Evolutionary conservation across 2,113 vertebrate genomes (phyloP).

Genomic region (Phasianus colchicus): DNA sequence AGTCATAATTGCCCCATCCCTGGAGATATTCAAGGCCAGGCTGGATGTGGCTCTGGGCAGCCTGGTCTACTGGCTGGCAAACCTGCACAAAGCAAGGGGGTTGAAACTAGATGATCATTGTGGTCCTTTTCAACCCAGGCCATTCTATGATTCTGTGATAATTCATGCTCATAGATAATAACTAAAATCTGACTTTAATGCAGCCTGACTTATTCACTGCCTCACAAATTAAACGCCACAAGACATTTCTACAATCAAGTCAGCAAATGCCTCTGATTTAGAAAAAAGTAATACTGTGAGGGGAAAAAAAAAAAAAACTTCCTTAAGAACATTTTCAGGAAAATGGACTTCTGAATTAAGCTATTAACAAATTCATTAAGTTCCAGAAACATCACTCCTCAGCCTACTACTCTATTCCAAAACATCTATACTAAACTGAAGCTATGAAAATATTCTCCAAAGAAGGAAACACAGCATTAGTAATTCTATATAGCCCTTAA

Average conservation of each 20-base stretch:
- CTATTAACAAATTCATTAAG: background rate
- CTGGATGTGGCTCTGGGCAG: too few relatives aligned
- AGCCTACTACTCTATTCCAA: background rate
- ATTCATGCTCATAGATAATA: accelerated
- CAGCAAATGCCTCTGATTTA: background rate
- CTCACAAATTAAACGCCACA: background rate
- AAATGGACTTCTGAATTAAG: background rate
- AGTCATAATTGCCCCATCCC: background rate
- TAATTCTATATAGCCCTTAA: background rate
- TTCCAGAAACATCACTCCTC: background rate
- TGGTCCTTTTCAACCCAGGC: too few relatives aligned
- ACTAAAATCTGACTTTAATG: background rate
- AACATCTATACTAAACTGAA: background rate
- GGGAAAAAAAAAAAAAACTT: background rate
- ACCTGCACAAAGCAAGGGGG: too few relatives aligned
- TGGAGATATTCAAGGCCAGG: too few relatives aligned
- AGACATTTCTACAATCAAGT: background rate
- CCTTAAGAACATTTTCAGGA: background rate
- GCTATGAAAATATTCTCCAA: background rate
- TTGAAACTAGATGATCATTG: too few relatives aligned
- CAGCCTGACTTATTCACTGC: background rate
- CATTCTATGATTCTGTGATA: background rate
- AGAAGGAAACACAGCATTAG: background rate
- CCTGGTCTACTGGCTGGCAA: too few relatives aligned
- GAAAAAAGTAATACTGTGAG: accelerated